Base-by-base conservation (phyloP, 2,888 invertebrate genomes). In the Drosophila quasianomalipes region DNA sequence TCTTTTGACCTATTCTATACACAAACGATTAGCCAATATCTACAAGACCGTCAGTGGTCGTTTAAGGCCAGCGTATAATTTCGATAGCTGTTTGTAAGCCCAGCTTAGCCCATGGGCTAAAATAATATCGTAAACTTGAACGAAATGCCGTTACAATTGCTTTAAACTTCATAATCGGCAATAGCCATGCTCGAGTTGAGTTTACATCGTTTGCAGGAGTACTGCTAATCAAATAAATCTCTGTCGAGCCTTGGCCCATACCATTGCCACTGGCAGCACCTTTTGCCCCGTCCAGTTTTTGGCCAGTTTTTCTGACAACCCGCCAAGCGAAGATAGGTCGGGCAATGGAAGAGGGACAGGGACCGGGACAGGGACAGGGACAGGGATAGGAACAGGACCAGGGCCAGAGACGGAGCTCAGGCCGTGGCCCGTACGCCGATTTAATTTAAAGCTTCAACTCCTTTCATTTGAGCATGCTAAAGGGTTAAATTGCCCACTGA, bases 401-500 rank as follows among this genome's bases (percentile, higher is more conserved):
- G 37, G 55, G 26, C 52, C 70, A 52, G 70, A n/a, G 28, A n/a
- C 51, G 28, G 22, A 30, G 70, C 51, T 57, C 55, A 60, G 47
- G 44, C 55, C 44, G 37, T 47, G 52, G 52, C 68, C 65, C 78
- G 89, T 86, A 81, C 83, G 69, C 74, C 83, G 87, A 91, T 88
- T 91, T 88, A 89, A 91, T 88, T 90, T 91, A 91, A 88, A 88
- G 74, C 82, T 84, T 85, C 82, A 87, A 81, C 86, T 91, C 83
- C 90, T 86, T 90, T 90, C 90, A 78, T 90, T 89, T 89, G 90
- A 91, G 91, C 89, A 90, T 88, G 93, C 93, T 92, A 91, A 92
- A 92, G 93, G 93, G 92, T 91, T 91, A 93, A 93, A 93, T 93
- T 93, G 92, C 91, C 91, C 92, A 93, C 92, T 94, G 93, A 92